phyloP scores from a whole-genome alignment of 2,888 invertebrate species.

The Drosophila kuntzei region DNA sequence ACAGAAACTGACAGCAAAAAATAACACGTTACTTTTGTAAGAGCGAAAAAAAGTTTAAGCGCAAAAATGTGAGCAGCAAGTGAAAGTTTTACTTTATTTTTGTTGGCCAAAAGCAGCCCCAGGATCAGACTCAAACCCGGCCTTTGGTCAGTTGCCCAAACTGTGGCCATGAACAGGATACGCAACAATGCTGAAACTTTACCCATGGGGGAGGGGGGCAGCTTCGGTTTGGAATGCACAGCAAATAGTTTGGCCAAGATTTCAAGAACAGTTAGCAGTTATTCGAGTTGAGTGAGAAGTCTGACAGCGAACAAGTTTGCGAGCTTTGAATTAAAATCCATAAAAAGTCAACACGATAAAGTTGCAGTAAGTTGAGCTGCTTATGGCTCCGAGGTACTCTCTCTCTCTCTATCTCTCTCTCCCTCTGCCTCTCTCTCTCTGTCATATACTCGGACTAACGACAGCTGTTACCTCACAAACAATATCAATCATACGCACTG shows the following conservation, averaged over 20 bases:
- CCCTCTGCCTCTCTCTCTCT: too few species aligned
- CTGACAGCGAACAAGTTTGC: constrained; percentile 31
- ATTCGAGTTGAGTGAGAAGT: constrained; percentile 26
- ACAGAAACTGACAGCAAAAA: constrained; percentile 17
- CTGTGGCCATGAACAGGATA: constrained; percentile 46
- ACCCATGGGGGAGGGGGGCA: too few species aligned
- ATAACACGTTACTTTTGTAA: constrained; percentile 28
- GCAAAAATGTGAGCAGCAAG: constrained; percentile 49
- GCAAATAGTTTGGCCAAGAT: constrained; percentile 52
- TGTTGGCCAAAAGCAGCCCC: constrained; percentile 7
- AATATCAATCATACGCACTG: constrained; percentile 76
- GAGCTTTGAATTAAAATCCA: constrained; percentile 63
- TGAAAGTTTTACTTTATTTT: constrained; percentile 52
- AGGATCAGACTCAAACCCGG: neutral
- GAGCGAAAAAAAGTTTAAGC: constrained; percentile 31
- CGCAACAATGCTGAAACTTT: constrained; percentile 61
- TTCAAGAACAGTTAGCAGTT: constrained; percentile 42
- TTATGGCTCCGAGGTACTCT: neutral
- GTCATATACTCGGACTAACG: neutral
- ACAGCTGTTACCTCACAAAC: constrained; percentile 42
- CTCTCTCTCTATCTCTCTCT: too few species aligned
- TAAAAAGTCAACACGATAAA: constrained; percentile 60
- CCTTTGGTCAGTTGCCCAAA: constrained; percentile 32
- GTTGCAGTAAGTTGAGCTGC: constrained; percentile 25
- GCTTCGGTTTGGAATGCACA: constrained; percentile 7